A percentile compares a stretch with the other conserved stretches of the same genome.
Conservation (phyloP, 2,888 invertebrate species). For the Venusia cambrica region DNA sequence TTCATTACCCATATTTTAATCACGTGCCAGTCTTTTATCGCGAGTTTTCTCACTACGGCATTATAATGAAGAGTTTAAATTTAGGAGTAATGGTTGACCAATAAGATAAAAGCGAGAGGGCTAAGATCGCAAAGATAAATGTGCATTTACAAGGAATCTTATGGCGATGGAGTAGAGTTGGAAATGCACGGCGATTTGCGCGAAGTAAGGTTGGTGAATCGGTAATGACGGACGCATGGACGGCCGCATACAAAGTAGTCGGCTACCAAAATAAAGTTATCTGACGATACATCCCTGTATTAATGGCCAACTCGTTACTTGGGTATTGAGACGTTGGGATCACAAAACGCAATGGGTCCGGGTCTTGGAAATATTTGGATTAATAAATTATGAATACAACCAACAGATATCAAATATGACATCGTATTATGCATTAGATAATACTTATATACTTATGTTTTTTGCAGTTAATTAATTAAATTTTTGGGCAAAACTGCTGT, state of each 20-base stretch:
- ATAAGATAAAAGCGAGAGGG: slow-evolving; percentile 79
- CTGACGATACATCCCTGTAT: slow-evolving; percentile 79
- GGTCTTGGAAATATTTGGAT: slow-evolving; percentile 55
- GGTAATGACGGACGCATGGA: slow-evolving; percentile 77
- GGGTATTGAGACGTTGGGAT: slow-evolving; percentile 76
- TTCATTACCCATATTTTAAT: slow-evolving; percentile 75
- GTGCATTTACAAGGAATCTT: slow-evolving; percentile 27
- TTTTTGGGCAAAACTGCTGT: too few relatives aligned
- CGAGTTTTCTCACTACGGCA: slow-evolving; percentile 74
- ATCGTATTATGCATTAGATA: too few relatives aligned
- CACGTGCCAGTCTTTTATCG: slow-evolving; percentile 67
- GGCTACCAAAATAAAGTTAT: slow-evolving; percentile 81
- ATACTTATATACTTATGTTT: too few relatives aligned
- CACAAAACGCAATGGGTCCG: slow-evolving; percentile 59
- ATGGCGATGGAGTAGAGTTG: slow-evolving; percentile 35
- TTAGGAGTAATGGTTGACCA: slow-evolving; percentile 80
- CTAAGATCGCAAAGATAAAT: slow-evolving; percentile 47
- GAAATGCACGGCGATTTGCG: slow-evolving; percentile 32
- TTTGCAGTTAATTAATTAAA: too few relatives aligned
- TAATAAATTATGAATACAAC: slow-evolving; percentile 37
- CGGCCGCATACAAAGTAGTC: slow-evolving; percentile 78
- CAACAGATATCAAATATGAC: too few relatives aligned
- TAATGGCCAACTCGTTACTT: slow-evolving; percentile 80
- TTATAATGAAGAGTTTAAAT: slow-evolving; percentile 80
- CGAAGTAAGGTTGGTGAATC: slow-evolving; percentile 42